phyloP scores from a whole-genome alignment of 2,888 invertebrate species.

The Callyntrura guangdongensis region DNA sequence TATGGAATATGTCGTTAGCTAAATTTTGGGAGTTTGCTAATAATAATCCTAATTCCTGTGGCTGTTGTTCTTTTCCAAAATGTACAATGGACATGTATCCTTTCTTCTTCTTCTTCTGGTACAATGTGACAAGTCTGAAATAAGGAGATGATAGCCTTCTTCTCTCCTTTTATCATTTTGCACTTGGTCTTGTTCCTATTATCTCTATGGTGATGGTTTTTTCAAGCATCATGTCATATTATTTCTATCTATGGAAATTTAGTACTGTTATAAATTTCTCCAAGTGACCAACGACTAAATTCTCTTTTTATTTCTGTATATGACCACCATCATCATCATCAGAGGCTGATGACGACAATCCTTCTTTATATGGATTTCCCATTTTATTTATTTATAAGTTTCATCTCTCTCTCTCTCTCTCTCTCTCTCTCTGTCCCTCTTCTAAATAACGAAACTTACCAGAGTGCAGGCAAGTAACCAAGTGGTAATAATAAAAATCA shows the following conservation, averaged over 20 bases:
- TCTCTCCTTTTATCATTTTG: not conserved
- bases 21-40: no score
- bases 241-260: constrained; percentile 73
- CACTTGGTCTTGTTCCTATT: constrained; percentile 49
- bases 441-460: not conserved
- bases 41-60: no score
- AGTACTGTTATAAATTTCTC: constrained; percentile 66
- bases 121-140: not conserved
- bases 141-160: constrained; percentile 50
- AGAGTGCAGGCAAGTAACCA: not conserved
- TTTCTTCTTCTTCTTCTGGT: no score
- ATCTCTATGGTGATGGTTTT: constrained; percentile 49
- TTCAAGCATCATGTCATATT: constrained; percentile 62
- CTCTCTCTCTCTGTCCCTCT: not conserved
- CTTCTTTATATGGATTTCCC: constrained; percentile 47
- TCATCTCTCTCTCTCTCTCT: constrained; percentile 5
- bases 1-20: no score
- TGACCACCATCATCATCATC: not conserved
- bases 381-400: constrained; percentile 38
- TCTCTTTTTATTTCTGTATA: constrained; percentile 20
- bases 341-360: constrained; percentile 47
- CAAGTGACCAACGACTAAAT: constrained; percentile 42
- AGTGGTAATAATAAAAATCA: constrained; percentile 49
- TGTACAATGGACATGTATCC: not conserved
- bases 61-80: not conserved